Base-by-base conservation (phyloP, 2,888 invertebrate genomes). In the Patella caerulea region DNA sequence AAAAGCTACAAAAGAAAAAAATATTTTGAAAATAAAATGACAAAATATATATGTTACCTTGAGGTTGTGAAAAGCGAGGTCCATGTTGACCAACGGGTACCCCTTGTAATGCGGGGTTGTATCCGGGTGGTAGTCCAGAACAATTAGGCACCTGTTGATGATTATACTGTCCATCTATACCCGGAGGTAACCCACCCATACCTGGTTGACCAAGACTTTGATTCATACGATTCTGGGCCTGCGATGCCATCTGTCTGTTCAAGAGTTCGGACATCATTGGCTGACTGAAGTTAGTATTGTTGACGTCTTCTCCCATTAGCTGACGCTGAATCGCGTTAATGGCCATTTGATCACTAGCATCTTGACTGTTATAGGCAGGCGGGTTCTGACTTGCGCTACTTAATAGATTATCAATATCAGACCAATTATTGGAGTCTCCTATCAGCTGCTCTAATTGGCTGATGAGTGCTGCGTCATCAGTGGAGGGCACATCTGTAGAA, bases 291-390 rank as follows among this genome's bases (percentile, higher is more conserved):
- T 45, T 65, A 65, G 17, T 65, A 65, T 11, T 65, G 65, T 74
- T 72, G 7, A 86, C 86, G 75, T 91, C 90, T 52, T 89, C 90
- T 76, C 95, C 95, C 97, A 98, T 98, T 88, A 98, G 93, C 87
- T 96, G 96, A 91, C 96, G 95, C 89, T 96, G 96, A 88, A 98
- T 98, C 72, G 95, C 96, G 89, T 95, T 96, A 82, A 98, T 98
- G 81, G 96, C 96, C 92, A 95, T 94, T 90, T 95, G 95, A 89
- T 96, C 96, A 88, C 65, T 65, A 11, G 65, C 65, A 14, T 65
- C 19, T 65, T 65, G 65, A 65, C 65, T 65, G 12, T 65, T 65
- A 24, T 65, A 65, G 24, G 65, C 72, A 14, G 77, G 19, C 74
- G 69, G 73, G 17, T 70, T 55, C 29, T 76, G 74, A 73, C 73